Conservation (phyloP, 2,888 invertebrate genomes). For the Silvanus unidentatus region DNA sequence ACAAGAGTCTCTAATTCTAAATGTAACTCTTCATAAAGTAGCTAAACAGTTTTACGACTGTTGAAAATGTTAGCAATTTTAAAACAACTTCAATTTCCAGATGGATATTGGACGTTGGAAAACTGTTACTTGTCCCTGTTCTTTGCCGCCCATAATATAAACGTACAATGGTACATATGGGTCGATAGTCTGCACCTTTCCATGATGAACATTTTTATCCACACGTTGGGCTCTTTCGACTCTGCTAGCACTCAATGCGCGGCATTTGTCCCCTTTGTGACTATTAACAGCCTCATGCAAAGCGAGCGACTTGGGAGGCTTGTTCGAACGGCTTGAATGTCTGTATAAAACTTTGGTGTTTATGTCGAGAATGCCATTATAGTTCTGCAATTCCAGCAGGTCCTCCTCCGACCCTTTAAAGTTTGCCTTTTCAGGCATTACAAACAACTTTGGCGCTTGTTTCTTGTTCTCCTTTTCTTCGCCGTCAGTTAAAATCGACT, state of each 20-base stretch:
- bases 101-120: constrained; percentile 72
- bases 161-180: constrained; percentile 54
- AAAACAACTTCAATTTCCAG: constrained; percentile 66
- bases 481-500: constrained; percentile 32
- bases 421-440: constrained; percentile 14
- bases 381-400: constrained; percentile 39
- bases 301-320: constrained; percentile 49
- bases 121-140: constrained; percentile 69
- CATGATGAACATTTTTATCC: constrained; percentile 25
- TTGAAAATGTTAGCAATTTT: constrained; percentile 11
- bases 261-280: constrained; percentile 31
- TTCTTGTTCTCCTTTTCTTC: constrained; percentile 27
- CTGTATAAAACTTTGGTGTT: constrained; percentile 42
- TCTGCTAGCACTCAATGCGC: constrained; percentile 56
- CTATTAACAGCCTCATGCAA: constrained; percentile 36
- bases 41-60: too few species aligned
- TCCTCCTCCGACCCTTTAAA: constrained; percentile 27
- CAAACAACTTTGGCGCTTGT: constrained; percentile 22
- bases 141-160: constrained; percentile 72
- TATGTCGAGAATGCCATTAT: constrained; percentile 34
- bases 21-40: too few species aligned
- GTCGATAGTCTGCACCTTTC: constrained; percentile 33
- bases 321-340: constrained; percentile 33
- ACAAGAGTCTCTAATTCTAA: too few species aligned
- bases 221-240: constrained; percentile 46